Conservation (phyloP, 2,888 invertebrate genomes). For the Lepidocyrtinus sp. region DNA sequence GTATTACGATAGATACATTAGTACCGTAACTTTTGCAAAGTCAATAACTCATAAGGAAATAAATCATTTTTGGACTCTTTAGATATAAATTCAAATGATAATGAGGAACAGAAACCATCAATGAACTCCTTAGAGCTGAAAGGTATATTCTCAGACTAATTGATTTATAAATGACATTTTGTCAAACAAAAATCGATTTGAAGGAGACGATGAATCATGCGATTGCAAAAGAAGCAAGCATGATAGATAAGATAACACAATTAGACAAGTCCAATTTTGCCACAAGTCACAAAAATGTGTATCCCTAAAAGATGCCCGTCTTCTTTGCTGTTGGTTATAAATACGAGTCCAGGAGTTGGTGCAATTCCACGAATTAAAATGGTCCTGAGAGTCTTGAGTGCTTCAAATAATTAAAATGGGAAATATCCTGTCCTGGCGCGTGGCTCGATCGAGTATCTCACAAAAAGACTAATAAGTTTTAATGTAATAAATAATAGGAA, state of each 20-base stretch:
- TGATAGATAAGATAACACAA: constrained; percentile 1
- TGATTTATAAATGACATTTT: background rate
- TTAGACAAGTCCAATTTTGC: background rate
- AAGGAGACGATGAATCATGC: background rate
- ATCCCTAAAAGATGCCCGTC: background rate
- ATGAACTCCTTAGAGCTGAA: too few relatives aligned
- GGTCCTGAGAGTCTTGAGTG: background rate
- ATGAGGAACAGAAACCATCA: too few relatives aligned
- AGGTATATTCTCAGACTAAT: background rate
- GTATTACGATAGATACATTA: constrained; percentile 1
- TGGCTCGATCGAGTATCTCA: background rate
- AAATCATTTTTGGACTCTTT: background rate
- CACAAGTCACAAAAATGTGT: background rate
- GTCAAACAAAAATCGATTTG: background rate
- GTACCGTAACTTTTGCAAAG: background rate
- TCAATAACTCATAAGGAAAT: background rate
- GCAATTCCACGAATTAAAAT: background rate
- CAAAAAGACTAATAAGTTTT: background rate
- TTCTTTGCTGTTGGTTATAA: background rate
- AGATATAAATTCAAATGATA: background rate
- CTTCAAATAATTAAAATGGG: background rate
- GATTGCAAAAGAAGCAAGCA: background rate
- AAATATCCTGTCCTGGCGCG: background rate
- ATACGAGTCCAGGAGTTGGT: background rate
- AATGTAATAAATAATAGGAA: background rate